Percentiles rank a stretch among this genome's conserved stretches.
Evolutionary conservation across 2,888 invertebrate genomes (phyloP).

Genomic region (Amiota mariae): DNA sequence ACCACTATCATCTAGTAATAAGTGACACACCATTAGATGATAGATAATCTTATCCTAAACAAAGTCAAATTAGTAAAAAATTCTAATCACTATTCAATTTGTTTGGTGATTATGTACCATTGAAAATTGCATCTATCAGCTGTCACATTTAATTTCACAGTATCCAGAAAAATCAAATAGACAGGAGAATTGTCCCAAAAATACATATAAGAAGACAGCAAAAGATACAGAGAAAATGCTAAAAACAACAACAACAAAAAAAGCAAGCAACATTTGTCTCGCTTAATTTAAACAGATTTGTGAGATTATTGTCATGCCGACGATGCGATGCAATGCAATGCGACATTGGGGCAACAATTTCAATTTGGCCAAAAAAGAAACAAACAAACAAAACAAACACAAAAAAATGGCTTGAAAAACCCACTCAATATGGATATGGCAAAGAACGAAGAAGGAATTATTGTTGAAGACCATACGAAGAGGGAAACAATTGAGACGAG

Average conservation of each 20-base stretch:
- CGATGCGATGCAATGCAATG: constrained; percentile 32
- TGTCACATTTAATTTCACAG: constrained; percentile 5
- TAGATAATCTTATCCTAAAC: too few species aligned
- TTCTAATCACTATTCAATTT: too few species aligned
- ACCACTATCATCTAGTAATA: too few species aligned
- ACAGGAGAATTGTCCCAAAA: neutral
- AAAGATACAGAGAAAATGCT: constrained; percentile 30
- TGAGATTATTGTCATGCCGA: constrained; percentile 69
- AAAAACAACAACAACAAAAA: constrained; percentile 21
- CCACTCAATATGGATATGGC: neutral
- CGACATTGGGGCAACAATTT: constrained; percentile 62
- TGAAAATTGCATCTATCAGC: constrained; percentile 25
- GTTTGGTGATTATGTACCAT: neutral
- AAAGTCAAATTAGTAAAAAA: too few species aligned
- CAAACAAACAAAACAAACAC: constrained; percentile 19
- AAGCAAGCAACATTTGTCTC: constrained; percentile 66
- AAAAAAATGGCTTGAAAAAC: constrained; percentile 2
- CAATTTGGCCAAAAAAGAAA: constrained; percentile 49
- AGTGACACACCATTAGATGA: too few species aligned
- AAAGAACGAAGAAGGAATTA: constrained; percentile 7
- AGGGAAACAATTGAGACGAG: constrained; percentile 13
- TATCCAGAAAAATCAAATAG: neutral
- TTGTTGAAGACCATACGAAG: neutral
- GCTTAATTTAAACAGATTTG: constrained; percentile 70
- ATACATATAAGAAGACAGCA: constrained; percentile 5